These are phyloP conservation scores for Botia almorhae DNA, from an alignment of 2,797 vertebrate genomes.

Conservation along the genomic window DNA sequence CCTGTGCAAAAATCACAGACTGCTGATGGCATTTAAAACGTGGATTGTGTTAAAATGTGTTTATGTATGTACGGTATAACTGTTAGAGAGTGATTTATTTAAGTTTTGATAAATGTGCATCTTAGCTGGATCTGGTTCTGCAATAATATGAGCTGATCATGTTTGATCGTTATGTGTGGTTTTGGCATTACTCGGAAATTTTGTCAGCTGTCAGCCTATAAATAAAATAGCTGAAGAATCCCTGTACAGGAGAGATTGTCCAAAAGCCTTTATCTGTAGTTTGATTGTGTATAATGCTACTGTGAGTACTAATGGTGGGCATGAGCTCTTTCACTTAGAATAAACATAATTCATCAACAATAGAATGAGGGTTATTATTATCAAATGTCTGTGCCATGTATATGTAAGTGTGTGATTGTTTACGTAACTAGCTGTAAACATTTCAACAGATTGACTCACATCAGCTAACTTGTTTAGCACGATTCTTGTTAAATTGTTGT, in stretches of 20 bases:
- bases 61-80: too few species aligned
- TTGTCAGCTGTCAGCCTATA: neutral
- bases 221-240: neutral
- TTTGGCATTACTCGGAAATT: too few species aligned
- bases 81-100: too few species aligned
- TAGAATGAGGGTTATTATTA: neutral
- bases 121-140: too few species aligned
- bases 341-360: neutral
- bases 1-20: too few species aligned
- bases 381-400: neutral
- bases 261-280: neutral
- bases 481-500: neutral
- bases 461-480: neutral
- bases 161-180: too few species aligned
- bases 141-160: too few species aligned
- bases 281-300: neutral
- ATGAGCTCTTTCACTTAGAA: neutral
- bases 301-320: neutral
- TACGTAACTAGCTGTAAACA: neutral
- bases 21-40: too few species aligned
- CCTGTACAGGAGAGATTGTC: neutral
- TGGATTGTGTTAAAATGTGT: too few species aligned
- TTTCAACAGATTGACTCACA: neutral
- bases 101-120: too few species aligned
- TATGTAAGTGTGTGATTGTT: neutral